Evolutionary conservation across 2,797 vertebrate genomes (phyloP), one percentile per base, ranked within the genome.

Genomic region (Halcyon chelicuti): DNA sequence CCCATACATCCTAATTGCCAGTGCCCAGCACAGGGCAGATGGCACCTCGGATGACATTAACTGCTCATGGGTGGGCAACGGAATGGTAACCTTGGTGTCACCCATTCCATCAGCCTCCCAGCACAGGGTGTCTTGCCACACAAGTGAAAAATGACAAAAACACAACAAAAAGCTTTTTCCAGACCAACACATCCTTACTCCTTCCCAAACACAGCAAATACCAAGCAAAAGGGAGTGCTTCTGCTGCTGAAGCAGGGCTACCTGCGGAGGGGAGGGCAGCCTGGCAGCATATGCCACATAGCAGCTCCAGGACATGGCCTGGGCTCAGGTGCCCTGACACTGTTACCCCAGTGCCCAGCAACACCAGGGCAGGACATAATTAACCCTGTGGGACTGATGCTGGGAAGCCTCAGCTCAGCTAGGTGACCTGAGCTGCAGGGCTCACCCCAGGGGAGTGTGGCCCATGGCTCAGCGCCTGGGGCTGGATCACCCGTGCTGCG

Each of bases 391-490:
- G 68, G 51, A 87, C 47, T 40, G 2, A 2, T 0, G 1, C 21
- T 1, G 3, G 68, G 57, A 86, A 66, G 49, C 16, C 62, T 74
- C 0, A 0, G 51, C n/a, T 88, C 75, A 40, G 35, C 8, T 1
- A 0, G 47, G 61, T 2, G 7, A 74, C 29, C 58, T 37, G 51
- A 92, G 68, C 49, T 37, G 40, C 57, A 72, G 33, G 66, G 39
- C 54, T 86, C n/a, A n/a, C 33, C 19, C 26, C 10, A 14, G 22
- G 10, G 3, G 4, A 55, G 20, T 0, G 2, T 52, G n/a, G 8
- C 35, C 61, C 33, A 10, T 0, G 1, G 72, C 5, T 5, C 33
- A 39, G 57, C 0, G 0, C 23, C 12, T 7, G 6, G 51, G 2
- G 4, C 49, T 49, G 35, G 28, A 47, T 46, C 22, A 40, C 54